Evolutionary conservation across 2,113 vertebrate genomes (phyloP).

Genomic region (Actenoides lindsayi): DNA sequence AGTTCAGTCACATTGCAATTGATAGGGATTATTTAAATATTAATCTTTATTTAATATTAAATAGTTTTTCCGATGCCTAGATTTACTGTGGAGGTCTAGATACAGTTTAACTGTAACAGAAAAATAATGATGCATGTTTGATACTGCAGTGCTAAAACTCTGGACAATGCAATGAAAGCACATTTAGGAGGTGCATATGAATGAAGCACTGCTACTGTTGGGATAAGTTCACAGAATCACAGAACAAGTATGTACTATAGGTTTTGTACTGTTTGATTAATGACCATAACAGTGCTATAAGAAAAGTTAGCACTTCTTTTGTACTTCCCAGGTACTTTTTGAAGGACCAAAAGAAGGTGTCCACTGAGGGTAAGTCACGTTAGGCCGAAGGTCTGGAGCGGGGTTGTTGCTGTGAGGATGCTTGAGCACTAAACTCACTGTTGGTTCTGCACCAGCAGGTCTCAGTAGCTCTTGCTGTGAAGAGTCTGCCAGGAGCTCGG

Average conservation of each 20-base stretch:
- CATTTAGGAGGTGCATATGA: neutral
- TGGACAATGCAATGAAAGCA: neutral
- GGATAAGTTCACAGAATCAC: neutral
- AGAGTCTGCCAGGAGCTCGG: neutral
- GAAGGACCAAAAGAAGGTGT: neutral
- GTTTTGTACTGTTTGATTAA: neutral
- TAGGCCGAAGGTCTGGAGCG: neutral
- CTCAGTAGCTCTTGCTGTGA: neutral
- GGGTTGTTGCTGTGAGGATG: neutral
- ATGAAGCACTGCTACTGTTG: neutral
- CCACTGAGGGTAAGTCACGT: neutral
- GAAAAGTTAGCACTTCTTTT: neutral
- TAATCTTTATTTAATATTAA: slow-evolving; percentile 12
- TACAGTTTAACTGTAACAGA: neutral
- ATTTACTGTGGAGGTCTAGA: neutral
- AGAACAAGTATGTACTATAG: neutral
- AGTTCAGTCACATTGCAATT: neutral
- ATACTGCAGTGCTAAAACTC: neutral
- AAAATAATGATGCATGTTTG: neutral
- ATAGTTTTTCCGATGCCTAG: neutral
- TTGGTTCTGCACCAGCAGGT: neutral
- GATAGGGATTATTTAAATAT: neutral
- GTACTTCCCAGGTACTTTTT: neutral
- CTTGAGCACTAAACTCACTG: neutral
- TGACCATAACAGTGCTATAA: neutral